Base-by-base conservation (phyloP, 2,888 invertebrate genomes). In the Scelioninae gen. 1 region DNA sequence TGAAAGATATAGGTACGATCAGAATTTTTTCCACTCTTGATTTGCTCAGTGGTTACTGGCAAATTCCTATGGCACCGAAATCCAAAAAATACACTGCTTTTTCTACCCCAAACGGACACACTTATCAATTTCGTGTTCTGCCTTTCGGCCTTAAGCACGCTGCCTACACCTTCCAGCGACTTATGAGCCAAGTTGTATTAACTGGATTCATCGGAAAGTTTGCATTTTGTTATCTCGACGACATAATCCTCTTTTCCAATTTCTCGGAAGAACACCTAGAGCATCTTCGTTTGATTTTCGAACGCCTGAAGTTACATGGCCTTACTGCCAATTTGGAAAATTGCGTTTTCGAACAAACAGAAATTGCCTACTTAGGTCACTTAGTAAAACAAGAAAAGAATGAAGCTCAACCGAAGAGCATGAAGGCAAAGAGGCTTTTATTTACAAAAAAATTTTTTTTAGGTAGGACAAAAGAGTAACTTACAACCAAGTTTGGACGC, bases 351-450 rank as follows among this genome's bases (percentile, higher is more conserved):
- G 86, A 80, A 5, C 43, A 65, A 9, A 79, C 53, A 10, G 51
- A 77, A 45, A 51, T 89, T 4, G 78, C 72, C 10, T 86, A 85
- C 66, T 29, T 89, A 16, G 89, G 89, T 38, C 82, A 87, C 69
- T 65, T 78, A 5, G 43, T 77, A 5, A 56, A 53, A 1, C 16
- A 29, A 1, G 40, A n/a, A 5, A 23, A 29, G 0, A 65, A 65
- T 51, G 51, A 38, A 8, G 47, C 62, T 8, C n/a, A 40, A 6
- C 69, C 71, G 0, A 56, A 75, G 13, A 66, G 66, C 32, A 13
- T 75, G 0, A 0, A 32, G 0, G 79, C 82, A n/a, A n/a, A n/a
- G n/a, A n/a, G n/a, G n/a, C n/a, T n/a, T n/a, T n/a, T n/a, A n/a
- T n/a, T n/a, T n/a, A n/a, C n/a, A n/a, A n/a, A n/a, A n/a, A n/a